Conservation (phyloP, 2,888 invertebrate species). For the Sthenelais limicola region DNA sequence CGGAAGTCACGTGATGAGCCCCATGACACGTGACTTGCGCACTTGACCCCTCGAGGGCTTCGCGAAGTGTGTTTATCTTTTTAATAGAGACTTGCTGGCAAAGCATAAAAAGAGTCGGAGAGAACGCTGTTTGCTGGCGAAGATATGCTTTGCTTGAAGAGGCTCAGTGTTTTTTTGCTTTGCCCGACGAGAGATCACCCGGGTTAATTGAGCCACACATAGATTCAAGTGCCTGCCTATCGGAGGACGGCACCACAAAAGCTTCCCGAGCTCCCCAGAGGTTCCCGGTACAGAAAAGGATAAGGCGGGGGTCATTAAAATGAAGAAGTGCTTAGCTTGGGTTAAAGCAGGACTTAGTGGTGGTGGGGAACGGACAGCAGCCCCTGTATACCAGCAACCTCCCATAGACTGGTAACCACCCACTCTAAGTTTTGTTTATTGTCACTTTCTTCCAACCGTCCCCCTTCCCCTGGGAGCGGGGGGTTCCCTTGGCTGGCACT, state of each 20-base stretch:
- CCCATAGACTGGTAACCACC: no score
- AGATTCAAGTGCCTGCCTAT: conserved; percentile 32
- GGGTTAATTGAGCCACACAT: conserved; percentile 24
- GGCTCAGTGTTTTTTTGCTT: conserved; percentile 10
- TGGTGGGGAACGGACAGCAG: no score
- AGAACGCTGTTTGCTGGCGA: neutral
- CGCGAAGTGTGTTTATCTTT: conserved; percentile 33
- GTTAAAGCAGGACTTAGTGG: neutral
- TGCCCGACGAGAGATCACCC: neutral
- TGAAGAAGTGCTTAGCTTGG: no score
- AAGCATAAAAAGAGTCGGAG: no score
- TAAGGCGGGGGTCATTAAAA: neutral
- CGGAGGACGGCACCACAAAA: neutral
- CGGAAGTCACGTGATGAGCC: conserved; percentile 31
- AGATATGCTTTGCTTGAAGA: conserved; percentile 15
- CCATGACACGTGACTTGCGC: conserved; percentile 37
- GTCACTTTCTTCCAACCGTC: no score
- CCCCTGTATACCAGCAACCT: no score
- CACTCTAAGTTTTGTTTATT: no score
- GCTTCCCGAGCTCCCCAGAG: neutral
- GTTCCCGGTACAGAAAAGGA: neutral
- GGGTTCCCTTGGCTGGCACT: no score
- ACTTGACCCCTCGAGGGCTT: conserved; percentile 29
- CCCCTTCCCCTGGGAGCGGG: no score
- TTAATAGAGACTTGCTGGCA: conserved; percentile 17